Percentiles rank a stretch among this genome's conserved stretches.
These are phyloP conservation scores for Lineus longissimus DNA, from an alignment of 1,140 invertebrate genomes.

Conservation along the genomic window DNA sequence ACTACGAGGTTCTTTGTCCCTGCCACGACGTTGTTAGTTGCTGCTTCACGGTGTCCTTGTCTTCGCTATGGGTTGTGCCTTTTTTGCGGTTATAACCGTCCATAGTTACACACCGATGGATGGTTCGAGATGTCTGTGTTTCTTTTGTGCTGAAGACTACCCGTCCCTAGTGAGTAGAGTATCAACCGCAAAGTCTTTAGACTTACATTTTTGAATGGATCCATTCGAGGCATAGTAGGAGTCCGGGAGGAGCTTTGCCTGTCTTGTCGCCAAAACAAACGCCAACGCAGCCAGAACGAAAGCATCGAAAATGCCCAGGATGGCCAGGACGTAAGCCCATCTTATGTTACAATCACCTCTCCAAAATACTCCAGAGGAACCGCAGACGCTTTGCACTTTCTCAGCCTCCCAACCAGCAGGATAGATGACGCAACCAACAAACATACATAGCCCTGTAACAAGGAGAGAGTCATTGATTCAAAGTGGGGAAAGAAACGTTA, in stretches of 20 bases:
- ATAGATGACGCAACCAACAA: slow-evolving; percentile 65
- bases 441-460: slow-evolving; percentile 63
- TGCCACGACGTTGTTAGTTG: no score
- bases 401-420: slow-evolving; percentile 87
- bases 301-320: slow-evolving; percentile 87
- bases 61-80: no score
- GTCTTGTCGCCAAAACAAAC: slow-evolving; percentile 81
- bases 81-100: no score
- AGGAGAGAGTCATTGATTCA: slow-evolving; percentile 16
- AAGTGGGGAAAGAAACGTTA: no score
- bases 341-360: slow-evolving; percentile 80
- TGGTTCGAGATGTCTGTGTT: no score
- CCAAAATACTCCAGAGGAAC: slow-evolving; percentile 52
- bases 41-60: no score
- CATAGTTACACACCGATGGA: no score
- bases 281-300: slow-evolving; percentile 83
- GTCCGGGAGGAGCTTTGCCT: slow-evolving; percentile 42
- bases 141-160: no score
- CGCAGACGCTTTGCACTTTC: slow-evolving; percentile 80
- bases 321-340: slow-evolving; percentile 92
- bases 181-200: not conserved
- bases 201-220: slow-evolving; percentile 45
- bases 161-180: no score
- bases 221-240: slow-evolving; percentile 26
- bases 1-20: no score